Evolutionary conservation across 1,140 invertebrate species (phyloP).

Genomic region (Cydia fagiglandana): DNA sequence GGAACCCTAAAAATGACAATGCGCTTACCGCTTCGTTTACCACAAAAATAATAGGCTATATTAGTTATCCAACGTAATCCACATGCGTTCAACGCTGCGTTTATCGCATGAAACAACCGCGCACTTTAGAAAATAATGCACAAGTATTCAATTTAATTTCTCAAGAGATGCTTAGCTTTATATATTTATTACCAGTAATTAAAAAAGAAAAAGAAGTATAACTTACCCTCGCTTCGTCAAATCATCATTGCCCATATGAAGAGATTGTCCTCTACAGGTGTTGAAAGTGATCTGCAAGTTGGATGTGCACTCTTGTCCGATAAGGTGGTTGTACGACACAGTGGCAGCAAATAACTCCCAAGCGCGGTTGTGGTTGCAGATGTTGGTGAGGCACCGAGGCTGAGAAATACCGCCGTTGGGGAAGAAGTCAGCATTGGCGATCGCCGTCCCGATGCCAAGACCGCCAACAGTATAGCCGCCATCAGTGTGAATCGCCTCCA

Average conservation of each 20-base stretch:
- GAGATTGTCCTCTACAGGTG: constrained; percentile 35
- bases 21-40: too few species aligned
- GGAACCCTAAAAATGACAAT: too few species aligned
- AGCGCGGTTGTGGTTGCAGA: constrained; percentile 81
- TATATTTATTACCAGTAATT: background rate
- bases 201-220: background rate
- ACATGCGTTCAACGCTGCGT: too few species aligned
- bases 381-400: constrained; percentile 67
- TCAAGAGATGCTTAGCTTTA: too few species aligned
- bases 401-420: constrained; percentile 83
- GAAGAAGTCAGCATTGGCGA: constrained; percentile 86
- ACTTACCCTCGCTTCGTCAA: constrained; percentile 39
- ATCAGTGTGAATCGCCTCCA: constrained; percentile 86
- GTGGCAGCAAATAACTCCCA: constrained; percentile 81
- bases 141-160: too few species aligned
- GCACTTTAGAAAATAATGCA: too few species aligned
- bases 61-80: too few species aligned
- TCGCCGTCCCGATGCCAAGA: constrained; percentile 71
- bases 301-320: constrained; percentile 44
- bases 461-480: constrained; percentile 66
- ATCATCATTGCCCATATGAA: constrained; percentile 43
- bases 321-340: constrained; percentile 58
- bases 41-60: too few species aligned
- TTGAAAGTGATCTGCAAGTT: constrained; percentile 38
- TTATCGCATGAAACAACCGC: too few species aligned